A percentile compares a stretch with the other conserved stretches of the same genome.
Conservation (phyloP, 2,113 vertebrate species). For the Mirza zaza region DNA sequence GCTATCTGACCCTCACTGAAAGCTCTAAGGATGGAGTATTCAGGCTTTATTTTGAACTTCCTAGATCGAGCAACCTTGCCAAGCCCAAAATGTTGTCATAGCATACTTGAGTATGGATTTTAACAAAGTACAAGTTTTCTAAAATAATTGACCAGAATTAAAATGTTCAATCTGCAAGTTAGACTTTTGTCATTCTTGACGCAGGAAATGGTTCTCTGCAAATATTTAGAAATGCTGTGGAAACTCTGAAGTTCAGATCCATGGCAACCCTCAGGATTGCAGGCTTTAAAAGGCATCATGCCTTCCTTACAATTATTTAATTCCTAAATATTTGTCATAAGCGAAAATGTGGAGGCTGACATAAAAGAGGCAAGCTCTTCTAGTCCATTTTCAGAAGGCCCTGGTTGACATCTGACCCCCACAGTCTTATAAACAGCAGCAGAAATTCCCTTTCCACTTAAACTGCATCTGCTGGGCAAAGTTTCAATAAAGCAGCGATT, state of each 20-base stretch:
- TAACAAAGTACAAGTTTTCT: slow-evolving; percentile 41
- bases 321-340: slow-evolving; percentile 79
- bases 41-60: slow-evolving; percentile 22
- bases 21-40: accelerated
- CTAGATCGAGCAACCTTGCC: slow-evolving; percentile 10
- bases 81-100: slow-evolving; percentile 46
- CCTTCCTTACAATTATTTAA: slow-evolving; percentile 79
- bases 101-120: neutral
- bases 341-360: slow-evolving; percentile 32
- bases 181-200: slow-evolving; percentile 80
- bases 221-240: slow-evolving; percentile 83
- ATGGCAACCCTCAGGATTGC: slow-evolving; percentile 70
- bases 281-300: slow-evolving; percentile 73
- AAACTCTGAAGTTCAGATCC: slow-evolving; percentile 80
- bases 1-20: neutral
- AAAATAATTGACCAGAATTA: slow-evolving; percentile 58
- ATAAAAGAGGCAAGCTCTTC: slow-evolving; percentile 60
- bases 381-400: slow-evolving; percentile 72
- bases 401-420: slow-evolving; percentile 82
- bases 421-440: slow-evolving; percentile 72
- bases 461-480: slow-evolving; percentile 67
- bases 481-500: slow-evolving; percentile 81
- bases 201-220: slow-evolving; percentile 80
- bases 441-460: slow-evolving; percentile 79
- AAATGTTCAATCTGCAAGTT: slow-evolving; percentile 52